Base-by-base conservation (phyloP, 2,113 vertebrate genomes). In the Pedetes capensis region DNA sequence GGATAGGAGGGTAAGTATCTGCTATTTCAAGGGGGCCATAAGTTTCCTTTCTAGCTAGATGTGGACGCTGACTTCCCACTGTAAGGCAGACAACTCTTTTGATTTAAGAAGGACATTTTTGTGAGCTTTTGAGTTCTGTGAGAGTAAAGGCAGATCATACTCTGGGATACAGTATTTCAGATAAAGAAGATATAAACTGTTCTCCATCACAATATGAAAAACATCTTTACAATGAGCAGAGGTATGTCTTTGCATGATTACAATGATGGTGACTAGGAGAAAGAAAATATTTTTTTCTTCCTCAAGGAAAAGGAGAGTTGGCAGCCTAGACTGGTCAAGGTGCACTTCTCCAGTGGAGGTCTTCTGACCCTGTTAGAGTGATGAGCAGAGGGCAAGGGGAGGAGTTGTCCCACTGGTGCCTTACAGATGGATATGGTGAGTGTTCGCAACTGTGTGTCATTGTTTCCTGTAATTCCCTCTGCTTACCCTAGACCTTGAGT, bases 81-180 rank as follows among this genome's bases (percentile, higher is more conserved):
- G 55, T 25, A 72, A 25, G 29, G 66, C n/a, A 95, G 17, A 39
- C 3, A 44, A n/a, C 5, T 79, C 64, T 93, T 92, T 53, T 39
- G 37, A 74, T 34, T 82, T 79, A n/a, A 66, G n/a, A 74, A 55
- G 27, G 29, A 66, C 61, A 88, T 47, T 88, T 95, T 47, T 88
- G 23, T 88, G 80, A 89, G 32, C 4, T 59, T 49, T 80, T 49
- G 53, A 93, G 22, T 93, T 86, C 27, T 86, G 37, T 13, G 29
- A 93, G 71, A 51, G 91, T 89, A 92, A 91, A 96, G 16, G 32
- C 22, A 32, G 37, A 80, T 68, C n/a, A 83, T 80, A 89, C 89
- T 85, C 75, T 91, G 81, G 63, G 47, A 53, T 25, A 25, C 27
- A 16, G 34, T 64, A 22, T 90, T 96, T 84, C 34, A 81, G 32